Percentiles rank a stretch among this genome's conserved stretches.
phyloP scores from a whole-genome alignment of 1,140 invertebrate genomes.

The Antheraea pernyi region DNA sequence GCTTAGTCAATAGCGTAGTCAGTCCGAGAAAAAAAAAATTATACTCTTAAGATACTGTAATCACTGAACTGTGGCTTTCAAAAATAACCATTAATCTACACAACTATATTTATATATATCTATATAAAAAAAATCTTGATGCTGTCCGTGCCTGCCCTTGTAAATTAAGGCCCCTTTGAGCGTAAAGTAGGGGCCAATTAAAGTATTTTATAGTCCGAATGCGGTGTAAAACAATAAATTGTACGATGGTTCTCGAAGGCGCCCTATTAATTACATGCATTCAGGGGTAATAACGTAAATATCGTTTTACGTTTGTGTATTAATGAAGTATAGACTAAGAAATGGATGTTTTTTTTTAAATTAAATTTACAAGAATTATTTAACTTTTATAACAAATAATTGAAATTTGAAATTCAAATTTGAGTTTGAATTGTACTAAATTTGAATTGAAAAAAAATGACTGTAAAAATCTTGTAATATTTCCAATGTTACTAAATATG shows the following conservation, averaged over 20 bases:
- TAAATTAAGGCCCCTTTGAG: constrained; percentile 63
- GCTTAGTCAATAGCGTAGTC: no score
- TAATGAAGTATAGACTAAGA: background rate
- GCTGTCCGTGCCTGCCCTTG: constrained; percentile 57
- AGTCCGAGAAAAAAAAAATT: no score
- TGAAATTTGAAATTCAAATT: background rate
- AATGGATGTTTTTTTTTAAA: background rate
- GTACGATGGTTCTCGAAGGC: constrained; percentile 56
- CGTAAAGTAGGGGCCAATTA: constrained; percentile 69
- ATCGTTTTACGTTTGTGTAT: background rate
- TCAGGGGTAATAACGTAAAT: constrained; percentile 11
- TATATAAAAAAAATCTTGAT: constrained; percentile 41
- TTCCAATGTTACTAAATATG: no score
- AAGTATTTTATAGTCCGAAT: constrained; percentile 66
- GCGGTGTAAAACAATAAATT: constrained; percentile 75
- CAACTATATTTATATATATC: background rate
- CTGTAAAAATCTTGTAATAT: no score
- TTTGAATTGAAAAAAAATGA: no score
- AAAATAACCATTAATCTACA: constrained; percentile 7
- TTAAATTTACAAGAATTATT: background rate
- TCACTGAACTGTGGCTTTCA: constrained; percentile 5
- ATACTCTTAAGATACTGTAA: background rate
- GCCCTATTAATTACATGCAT: constrained; percentile 61
- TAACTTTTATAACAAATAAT: background rate
- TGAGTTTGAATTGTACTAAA: no score